Base-by-base conservation (phyloP, 1,140 invertebrate species). In the Papilio xuthus region DNA sequence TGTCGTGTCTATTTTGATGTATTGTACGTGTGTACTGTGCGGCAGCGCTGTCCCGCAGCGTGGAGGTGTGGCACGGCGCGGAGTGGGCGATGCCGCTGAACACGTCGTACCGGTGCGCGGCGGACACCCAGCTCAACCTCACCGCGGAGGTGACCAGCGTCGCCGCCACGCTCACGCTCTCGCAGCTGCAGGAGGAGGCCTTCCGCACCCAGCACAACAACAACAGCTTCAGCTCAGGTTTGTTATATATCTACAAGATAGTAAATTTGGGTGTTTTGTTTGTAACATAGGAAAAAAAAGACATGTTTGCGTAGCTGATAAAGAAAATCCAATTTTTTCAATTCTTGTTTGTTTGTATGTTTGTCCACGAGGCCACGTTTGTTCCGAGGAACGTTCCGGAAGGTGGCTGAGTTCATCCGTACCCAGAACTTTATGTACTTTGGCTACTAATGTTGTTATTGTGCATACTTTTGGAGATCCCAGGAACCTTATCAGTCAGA, bases 151-250 rank as follows among this genome's bases (percentile, higher is more conserved):
- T 82, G 13, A 83, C 67, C 42, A 84, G 82, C 23, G 85, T 82
- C 18, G 93, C 91, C 23, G 91, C 89, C 28, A 92, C 90, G 8
- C 79, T 94, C 4, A 94, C 92, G 53, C 84, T 97, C 13, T 93
- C 94, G n/a, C 86, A 95, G 83, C 90, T 97, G 15, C 96, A 97
- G 86, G 95, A 96, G 80, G 96, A 97, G 92, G 96, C 96, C n/a
- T 97, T 97, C 94, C 94, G 95, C 78, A 89, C 84, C 12, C 87
- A 90, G 3, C 92, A 92, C 56, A 89, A 89, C 20, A 87, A 88
- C 20, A 87, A 84, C 0, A 78, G 81, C 1, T 96, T 96, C 89
- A 94, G 94, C 80, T 85, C 92, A 82, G 95, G 96, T 96, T 88
- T 94, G 90, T 93, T 13, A 26, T 15, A 18, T 50, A 6, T 4